These are phyloP conservation scores for Pristionchus exspectatus DNA, from an alignment of 2,888 invertebrate genomes.

Conservation along the genomic window DNA sequence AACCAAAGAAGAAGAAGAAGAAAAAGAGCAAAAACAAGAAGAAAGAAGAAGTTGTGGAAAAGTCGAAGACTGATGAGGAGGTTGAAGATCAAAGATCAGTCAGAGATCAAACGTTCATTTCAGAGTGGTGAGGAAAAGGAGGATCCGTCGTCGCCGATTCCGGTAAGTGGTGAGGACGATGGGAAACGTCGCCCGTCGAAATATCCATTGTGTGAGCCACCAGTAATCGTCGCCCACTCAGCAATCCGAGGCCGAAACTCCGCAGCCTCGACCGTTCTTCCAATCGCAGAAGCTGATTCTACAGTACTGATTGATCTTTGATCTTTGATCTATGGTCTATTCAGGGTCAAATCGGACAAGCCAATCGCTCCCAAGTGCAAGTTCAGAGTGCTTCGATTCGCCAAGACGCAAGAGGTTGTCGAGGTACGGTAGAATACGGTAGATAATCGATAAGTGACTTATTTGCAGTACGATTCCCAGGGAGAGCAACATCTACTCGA, in stretches of 20 bases:
- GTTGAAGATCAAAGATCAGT: constrained; percentile 34
- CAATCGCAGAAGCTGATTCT: background rate
- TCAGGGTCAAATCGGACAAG: background rate
- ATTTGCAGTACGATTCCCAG: background rate
- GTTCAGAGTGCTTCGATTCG: background rate
- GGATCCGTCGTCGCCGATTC: background rate
- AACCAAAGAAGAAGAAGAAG: constrained; percentile 34
- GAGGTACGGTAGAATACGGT: background rate
- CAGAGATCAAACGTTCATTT: background rate
- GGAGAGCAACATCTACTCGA: background rate
- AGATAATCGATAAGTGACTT: background rate
- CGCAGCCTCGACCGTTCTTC: constrained; percentile 1
- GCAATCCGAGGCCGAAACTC: background rate
- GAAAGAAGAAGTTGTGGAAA: background rate
- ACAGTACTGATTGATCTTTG: constrained; percentile 8
- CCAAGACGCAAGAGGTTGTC: background rate
- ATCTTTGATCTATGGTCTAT: background rate
- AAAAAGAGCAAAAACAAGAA: background rate
- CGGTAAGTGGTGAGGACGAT: background rate
- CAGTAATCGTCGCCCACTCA: background rate
- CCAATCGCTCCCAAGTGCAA: constrained; percentile 3
- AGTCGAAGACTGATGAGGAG: constrained; percentile 25
- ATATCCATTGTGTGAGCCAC: background rate
- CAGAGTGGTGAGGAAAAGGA: constrained; percentile 5
- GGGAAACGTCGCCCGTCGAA: constrained; percentile 29